Percentiles rank a stretch among this genome's conserved stretches.
Evolutionary conservation across 1,140 invertebrate genomes (phyloP).

Genomic region (Drosophila equinoxialis): DNA sequence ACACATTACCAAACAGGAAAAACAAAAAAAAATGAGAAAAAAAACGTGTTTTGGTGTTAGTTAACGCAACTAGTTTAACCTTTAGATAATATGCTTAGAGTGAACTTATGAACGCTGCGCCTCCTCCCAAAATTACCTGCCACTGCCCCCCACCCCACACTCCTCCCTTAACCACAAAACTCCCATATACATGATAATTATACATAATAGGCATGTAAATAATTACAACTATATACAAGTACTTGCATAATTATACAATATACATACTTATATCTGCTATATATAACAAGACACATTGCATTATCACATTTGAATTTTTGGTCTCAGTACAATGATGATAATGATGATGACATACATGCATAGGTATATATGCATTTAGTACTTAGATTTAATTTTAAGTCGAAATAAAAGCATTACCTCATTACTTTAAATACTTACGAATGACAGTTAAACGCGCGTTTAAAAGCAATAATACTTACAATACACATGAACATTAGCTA

Average conservation of each 20-base stretch:
- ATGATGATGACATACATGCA: too few species aligned
- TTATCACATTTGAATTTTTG: conserved; percentile 16
- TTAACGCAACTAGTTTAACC: conserved; percentile 53
- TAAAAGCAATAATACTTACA: background rate
- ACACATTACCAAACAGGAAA: background rate
- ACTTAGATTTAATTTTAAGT: conserved; percentile 45
- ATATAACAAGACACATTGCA: background rate
- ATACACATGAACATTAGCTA: background rate
- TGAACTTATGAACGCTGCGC: conserved; percentile 34
- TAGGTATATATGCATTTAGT: conserved; percentile 25
- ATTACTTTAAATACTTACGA: conserved; percentile 77
- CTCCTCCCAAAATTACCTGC: background rate
- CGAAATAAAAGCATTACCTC: conserved; percentile 76
- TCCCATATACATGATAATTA: background rate
- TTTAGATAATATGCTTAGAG: conserved; percentile 53
- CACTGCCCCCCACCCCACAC: background rate
- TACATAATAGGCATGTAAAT: background rate
- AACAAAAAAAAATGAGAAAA: conserved; percentile 28
- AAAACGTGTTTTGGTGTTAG: conserved; percentile 39
- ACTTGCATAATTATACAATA: conserved; percentile 15
- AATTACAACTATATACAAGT: conserved; percentile 20
- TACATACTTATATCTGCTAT: conserved; percentile 5
- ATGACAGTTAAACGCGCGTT: conserved; percentile 48
- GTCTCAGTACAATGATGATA: conserved; percentile 15
- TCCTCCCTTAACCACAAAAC: background rate